Evolutionary conservation across 1,140 invertebrate genomes (phyloP).

Genomic region (Meteorus sp.): DNA sequence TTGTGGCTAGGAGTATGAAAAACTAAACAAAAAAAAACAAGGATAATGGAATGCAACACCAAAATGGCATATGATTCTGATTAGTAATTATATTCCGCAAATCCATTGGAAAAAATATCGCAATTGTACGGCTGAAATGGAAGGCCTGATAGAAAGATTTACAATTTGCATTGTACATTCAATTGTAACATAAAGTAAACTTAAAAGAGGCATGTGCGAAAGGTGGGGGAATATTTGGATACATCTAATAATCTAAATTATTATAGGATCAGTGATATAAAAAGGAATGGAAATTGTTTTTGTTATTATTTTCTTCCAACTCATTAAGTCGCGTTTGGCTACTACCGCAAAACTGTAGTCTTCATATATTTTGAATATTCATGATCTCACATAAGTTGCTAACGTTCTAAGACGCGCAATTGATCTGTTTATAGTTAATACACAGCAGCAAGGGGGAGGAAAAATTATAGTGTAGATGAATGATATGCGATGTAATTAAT

Average conservation of each 20-base stretch:
- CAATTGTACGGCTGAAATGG: too few species aligned
- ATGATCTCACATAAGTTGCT: slow-evolving; percentile 41
- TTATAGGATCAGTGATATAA: slow-evolving; percentile 25
- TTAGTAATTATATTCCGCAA: too few species aligned
- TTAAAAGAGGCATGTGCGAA: slow-evolving; percentile 3
- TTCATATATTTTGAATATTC: slow-evolving; percentile 28
- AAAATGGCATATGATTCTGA: too few species aligned
- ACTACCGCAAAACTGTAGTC: slow-evolving; percentile 19
- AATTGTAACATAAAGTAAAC: slow-evolving; percentile 18
- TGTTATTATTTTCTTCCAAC: too few species aligned
- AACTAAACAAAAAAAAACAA: too few species aligned
- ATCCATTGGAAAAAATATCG: too few species aligned
- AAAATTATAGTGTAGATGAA: slow-evolving; percentile 6
- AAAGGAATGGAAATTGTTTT: slow-evolving; percentile 21
- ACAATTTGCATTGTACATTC: slow-evolving; percentile 7
- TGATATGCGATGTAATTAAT: slow-evolving; percentile 21
- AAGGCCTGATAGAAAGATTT: too few species aligned
- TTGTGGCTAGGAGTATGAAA: too few species aligned
- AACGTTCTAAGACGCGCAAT: slow-evolving; percentile 30
- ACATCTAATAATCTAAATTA: slow-evolving; percentile 5
- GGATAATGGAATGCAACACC: too few species aligned
- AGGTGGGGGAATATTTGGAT: slow-evolving; percentile 2
- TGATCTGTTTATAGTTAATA: slow-evolving; percentile 32
- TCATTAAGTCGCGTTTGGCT: slow-evolving; percentile 19
- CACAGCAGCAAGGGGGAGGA: slow-evolving; percentile 22